Evolutionary conservation across 2,888 invertebrate genomes (phyloP).

Genomic region (Chesias legatella): DNA sequence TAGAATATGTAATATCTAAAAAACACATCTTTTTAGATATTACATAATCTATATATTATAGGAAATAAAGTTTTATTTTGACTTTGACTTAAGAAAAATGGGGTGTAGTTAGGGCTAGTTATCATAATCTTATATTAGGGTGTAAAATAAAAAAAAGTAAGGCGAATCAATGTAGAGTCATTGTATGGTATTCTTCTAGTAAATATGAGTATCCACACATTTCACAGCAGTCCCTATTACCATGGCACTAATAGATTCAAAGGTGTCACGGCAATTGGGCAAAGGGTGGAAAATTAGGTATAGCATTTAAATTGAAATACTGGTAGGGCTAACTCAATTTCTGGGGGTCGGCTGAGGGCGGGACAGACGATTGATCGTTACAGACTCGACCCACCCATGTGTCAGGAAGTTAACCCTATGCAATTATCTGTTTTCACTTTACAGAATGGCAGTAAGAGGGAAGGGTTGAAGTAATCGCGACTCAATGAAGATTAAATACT

Average conservation of each 20-base stretch:
- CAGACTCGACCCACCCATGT: constrained; percentile 13
- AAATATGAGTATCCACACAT: too few relatives aligned
- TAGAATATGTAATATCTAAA: too few relatives aligned
- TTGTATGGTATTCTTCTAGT: not conserved
- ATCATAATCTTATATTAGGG: too few relatives aligned
- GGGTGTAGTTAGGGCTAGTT: too few relatives aligned
- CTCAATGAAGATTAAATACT: not conserved
- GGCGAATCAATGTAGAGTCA: too few relatives aligned
- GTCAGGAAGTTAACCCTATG: constrained; percentile 18
- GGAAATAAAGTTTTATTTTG: too few relatives aligned
- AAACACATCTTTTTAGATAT: too few relatives aligned
- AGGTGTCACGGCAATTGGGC: constrained; percentile 30
- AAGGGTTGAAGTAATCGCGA: not conserved
- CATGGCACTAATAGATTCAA: constrained; percentile 24
- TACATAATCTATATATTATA: too few relatives aligned
- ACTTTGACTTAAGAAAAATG: too few relatives aligned
- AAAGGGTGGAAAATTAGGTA: constrained; percentile 57
- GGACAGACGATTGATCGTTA: constrained; percentile 30
- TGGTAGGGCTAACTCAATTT: constrained; percentile 66
- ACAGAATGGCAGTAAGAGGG: not conserved
- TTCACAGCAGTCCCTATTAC: too few relatives aligned
- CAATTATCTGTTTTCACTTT: constrained; percentile 17
- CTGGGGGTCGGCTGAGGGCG: constrained; percentile 58
- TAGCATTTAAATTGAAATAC: constrained; percentile 73
- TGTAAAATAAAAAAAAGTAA: too few relatives aligned